A percentile compares a stretch with the other conserved stretches of the same genome.
Conservation (phyloP, 2,888 invertebrate genomes). For the Drosophila neonasuta region DNA sequence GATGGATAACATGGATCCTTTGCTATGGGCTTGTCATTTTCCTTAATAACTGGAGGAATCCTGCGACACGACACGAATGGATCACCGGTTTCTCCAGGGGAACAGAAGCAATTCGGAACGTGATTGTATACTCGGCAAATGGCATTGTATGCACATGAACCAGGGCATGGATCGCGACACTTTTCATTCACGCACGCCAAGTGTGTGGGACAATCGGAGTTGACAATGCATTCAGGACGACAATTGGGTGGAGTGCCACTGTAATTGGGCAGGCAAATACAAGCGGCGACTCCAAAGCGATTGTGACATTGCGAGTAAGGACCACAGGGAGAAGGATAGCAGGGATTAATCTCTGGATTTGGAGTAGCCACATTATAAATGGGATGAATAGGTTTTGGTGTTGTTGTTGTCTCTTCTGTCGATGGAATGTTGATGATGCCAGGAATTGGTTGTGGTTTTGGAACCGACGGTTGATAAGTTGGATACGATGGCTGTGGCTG, state of each 20-base stretch:
- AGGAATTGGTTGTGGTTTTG: slow-evolving; percentile 22
- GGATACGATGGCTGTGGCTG: slow-evolving; percentile 54
- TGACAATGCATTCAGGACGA: slow-evolving; percentile 84
- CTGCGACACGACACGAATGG: slow-evolving; percentile 87
- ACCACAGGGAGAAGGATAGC: slow-evolving; percentile 86
- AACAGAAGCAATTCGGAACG: slow-evolving; percentile 89
- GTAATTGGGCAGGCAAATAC: slow-evolving; percentile 85
- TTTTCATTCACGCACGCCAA: slow-evolving; percentile 87
- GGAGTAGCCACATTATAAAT: slow-evolving; percentile 46
- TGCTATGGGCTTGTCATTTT: slow-evolving; percentile 80
- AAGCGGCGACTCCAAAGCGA: slow-evolving; percentile 84
- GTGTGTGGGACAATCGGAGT: slow-evolving; percentile 83
- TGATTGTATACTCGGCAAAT: slow-evolving; percentile 88
- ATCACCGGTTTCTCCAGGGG: slow-evolving; percentile 84
- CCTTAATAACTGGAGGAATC: slow-evolving; percentile 82
- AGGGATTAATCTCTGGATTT: slow-evolving; percentile 81
- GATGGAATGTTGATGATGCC: slow-evolving; percentile 53
- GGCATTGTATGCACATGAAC: slow-evolving; percentile 88
- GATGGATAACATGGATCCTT: slow-evolving; percentile 83
- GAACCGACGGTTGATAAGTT: slow-evolving; percentile 63
- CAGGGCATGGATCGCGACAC: slow-evolving; percentile 88
- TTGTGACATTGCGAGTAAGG: slow-evolving; percentile 87
- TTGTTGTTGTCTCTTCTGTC: slow-evolving; percentile 21
- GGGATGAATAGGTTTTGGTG: slow-evolving; percentile 33
- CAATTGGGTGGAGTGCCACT: slow-evolving; percentile 85